Evolutionary conservation across 2,888 invertebrate genomes (phyloP).

Genomic region (Hyppa rectilinea): DNA sequence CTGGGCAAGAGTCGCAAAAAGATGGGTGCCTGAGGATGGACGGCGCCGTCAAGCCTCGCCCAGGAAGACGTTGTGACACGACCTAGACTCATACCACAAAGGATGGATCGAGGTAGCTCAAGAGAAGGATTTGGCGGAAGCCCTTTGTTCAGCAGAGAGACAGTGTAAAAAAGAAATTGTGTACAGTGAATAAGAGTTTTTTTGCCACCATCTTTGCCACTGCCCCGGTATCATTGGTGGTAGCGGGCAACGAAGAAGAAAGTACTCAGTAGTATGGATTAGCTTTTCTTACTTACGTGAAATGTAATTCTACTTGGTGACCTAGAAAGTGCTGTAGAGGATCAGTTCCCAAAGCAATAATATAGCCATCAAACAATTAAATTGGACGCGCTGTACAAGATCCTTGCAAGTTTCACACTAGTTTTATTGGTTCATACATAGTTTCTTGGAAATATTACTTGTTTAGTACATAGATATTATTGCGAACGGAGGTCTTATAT

Average conservation of each 20-base stretch:
- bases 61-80: too few relatives aligned
- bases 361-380: conserved; percentile 35
- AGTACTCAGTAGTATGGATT: neutral
- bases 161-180: too few relatives aligned
- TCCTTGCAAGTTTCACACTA: conserved; percentile 14
- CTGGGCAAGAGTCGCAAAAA: too few relatives aligned
- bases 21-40: too few relatives aligned
- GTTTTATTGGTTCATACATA: conserved; percentile 21
- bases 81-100: too few relatives aligned
- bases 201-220: too few relatives aligned
- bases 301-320: neutral
- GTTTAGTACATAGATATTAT: neutral
- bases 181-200: neutral
- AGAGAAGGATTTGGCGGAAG: too few relatives aligned
- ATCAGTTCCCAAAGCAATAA: conserved; percentile 18
- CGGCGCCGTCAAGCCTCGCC: too few relatives aligned
- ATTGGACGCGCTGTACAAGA: conserved; percentile 22
- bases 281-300: neutral
- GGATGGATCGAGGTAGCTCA: too few relatives aligned
- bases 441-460: neutral
- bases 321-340: neutral
- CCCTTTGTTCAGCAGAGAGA: too few relatives aligned
- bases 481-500: neutral
- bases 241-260: too few relatives aligned
- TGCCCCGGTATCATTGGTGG: too few relatives aligned